Evolutionary conservation across 1,140 invertebrate species (phyloP).

Genomic region (Halyomorpha halys): DNA sequence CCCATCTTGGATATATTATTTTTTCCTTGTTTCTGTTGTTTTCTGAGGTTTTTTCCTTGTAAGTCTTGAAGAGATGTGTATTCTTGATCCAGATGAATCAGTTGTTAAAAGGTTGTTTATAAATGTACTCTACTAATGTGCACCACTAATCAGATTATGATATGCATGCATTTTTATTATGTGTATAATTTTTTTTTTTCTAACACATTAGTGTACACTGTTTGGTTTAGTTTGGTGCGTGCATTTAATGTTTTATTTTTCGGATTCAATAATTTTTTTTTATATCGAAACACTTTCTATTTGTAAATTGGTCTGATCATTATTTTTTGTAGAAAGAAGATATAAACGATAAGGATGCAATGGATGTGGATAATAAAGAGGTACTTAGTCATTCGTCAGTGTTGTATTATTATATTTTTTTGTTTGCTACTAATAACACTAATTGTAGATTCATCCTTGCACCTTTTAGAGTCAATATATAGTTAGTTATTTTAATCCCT

Average conservation of each 20-base stretch:
- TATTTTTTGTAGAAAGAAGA: constrained; percentile 14
- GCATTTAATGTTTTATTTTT: too few species aligned
- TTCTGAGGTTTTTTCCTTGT: neutral
- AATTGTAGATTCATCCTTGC: neutral
- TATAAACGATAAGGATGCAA: constrained; percentile 15
- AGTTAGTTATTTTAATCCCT: too few species aligned
- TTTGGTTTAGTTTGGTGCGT: neutral
- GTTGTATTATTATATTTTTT: constrained; percentile 23
- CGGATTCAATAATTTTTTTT: constrained; percentile 10
- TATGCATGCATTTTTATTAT: too few species aligned
- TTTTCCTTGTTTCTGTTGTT: neutral
- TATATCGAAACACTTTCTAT: constrained; percentile 12
- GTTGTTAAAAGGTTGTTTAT: too few species aligned
- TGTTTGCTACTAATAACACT: neutral
- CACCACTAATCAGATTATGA: too few species aligned
- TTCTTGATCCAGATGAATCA: too few species aligned
- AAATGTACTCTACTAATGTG: too few species aligned
- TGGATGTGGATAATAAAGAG: constrained; percentile 10
- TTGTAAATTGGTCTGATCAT: constrained; percentile 22
- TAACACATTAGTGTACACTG: neutral
- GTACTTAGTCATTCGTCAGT: neutral
- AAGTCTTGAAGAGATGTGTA: too few species aligned
- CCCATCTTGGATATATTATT: neutral
- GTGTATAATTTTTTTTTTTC: too few species aligned
- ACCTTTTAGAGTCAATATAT: neutral